Conservation (phyloP, 2,113 vertebrate species). For the Columba janthina region DNA sequence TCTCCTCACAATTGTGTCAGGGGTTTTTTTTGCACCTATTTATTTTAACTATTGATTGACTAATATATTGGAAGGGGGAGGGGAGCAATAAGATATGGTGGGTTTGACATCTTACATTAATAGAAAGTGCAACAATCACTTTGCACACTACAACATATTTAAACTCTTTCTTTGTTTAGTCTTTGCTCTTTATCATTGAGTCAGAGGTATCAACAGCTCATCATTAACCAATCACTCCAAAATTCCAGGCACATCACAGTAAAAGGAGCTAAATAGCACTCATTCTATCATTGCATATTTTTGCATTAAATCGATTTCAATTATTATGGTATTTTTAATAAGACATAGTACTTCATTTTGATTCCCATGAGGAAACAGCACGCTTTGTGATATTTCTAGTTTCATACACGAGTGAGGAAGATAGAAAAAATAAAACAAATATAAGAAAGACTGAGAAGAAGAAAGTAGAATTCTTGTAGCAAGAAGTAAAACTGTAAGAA, state of each 20-base stretch:
- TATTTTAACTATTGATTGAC: neutral
- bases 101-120: neutral
- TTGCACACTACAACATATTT: neutral
- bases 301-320: neutral
- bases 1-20: neutral
- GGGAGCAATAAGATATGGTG: accelerated
- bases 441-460: neutral
- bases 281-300: neutral
- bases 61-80: accelerated
- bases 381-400: neutral
- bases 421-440: neutral
- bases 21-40: neutral
- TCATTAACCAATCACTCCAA: neutral
- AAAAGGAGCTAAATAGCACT: neutral
- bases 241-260: neutral
- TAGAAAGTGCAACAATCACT: neutral
- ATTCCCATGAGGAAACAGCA: neutral
- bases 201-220: neutral
- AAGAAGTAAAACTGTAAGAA: neutral
- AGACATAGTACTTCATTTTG: accelerated
- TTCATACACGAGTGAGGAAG: neutral
- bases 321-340: neutral
- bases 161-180: neutral
- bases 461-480: neutral
- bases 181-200: neutral